Evolutionary conservation across 2,113 vertebrate species (phyloP).

Genomic region (Alligator mississippiensis): DNA sequence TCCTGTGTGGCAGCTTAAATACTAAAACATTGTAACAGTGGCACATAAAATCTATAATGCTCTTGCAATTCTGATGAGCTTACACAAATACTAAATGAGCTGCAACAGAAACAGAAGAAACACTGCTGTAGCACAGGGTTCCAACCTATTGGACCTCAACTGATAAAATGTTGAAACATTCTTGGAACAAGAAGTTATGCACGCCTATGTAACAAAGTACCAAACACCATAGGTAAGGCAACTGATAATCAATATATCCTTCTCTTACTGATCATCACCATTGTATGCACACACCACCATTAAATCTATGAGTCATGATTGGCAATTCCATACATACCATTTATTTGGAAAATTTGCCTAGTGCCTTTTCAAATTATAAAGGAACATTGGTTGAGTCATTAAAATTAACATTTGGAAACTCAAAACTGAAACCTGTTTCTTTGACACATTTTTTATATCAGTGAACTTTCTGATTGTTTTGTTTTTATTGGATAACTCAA

Average conservation of each 20-base stretch:
- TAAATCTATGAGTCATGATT: neutral
- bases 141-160: neutral
- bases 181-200: neutral
- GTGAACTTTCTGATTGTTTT: neutral
- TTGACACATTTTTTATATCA: neutral
- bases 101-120: neutral
- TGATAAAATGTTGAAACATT: neutral
- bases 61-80: neutral
- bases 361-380: neutral
- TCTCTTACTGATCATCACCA: neutral
- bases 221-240: neutral
- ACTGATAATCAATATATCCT: neutral
- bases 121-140: neutral
- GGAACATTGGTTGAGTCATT: neutral
- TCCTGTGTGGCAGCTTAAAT: neutral
- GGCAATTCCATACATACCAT: neutral
- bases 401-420: neutral
- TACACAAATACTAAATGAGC: neutral
- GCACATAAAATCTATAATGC: neutral
- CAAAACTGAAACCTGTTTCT: neutral
- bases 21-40: neutral
- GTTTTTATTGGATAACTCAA: neutral
- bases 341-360: neutral
- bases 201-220: neutral
- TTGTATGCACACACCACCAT: neutral